Base-by-base conservation (phyloP, 2,797 vertebrate species). In the Cichlasoma orientale region DNA sequence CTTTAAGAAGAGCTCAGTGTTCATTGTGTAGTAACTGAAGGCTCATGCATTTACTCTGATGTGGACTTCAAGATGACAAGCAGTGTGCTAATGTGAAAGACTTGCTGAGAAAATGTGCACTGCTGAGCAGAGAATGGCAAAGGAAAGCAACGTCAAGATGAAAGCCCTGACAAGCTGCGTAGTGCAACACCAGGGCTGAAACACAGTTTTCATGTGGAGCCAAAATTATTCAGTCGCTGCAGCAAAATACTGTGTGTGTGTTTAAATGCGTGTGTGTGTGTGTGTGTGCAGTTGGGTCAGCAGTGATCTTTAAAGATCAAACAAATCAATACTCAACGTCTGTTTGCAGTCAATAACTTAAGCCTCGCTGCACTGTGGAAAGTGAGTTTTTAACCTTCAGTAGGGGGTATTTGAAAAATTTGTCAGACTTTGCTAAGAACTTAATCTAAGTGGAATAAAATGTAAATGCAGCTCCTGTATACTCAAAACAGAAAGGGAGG, bases 191-290 rank as follows among this genome's bases (percentile, higher is more conserved):
- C 2, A 16, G 74, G 47, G 59, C 77, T 50, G 66, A 78, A 86
- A 75, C 58, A 2, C 66, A 0, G 73, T 80, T 87, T 85, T 82
- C 72, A 77, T 75, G 82, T 66, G 77, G 82, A 27, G 86, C 82
- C 77, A 78, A 88, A 90, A 92, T 92, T 82, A 91, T 91, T 90
- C 83, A 78, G 84, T 71, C 50, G 47, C 86, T 86, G 85, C 90
- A 86, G 84, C 86, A 89, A 89, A 91, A 56, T 78, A 82, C 86
- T 63, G 74, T 21, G 85, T 72, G 85, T 72, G 77, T 56, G 80
- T 84, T 77, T 77, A 57, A 71, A 74, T 41, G 47, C 58, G 72
- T 21, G 84, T 73, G 76, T 3, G 38, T 41, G 38, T 13, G 16
- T 41, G 13, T 41, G 36, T 41, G 38, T 61, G 23, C 9, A 74